These are phyloP conservation scores for Elymnias hypermnestra DNA, from an alignment of 1,140 invertebrate species.

Conservation along the genomic window DNA sequence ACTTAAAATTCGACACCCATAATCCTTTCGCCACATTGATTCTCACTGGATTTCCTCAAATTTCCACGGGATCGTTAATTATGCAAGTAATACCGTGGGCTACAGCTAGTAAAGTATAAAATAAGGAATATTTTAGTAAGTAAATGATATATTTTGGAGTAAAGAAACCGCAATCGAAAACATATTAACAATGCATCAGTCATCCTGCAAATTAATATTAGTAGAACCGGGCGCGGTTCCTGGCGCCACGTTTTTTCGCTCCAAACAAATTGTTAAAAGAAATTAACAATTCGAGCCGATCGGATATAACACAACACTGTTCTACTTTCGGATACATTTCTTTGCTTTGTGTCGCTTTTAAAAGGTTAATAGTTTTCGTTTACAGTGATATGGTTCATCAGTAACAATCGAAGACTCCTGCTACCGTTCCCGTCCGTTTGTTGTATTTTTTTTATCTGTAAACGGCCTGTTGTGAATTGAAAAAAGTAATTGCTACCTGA, in stretches of 20 bases:
- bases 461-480: slow-evolving; percentile 32
- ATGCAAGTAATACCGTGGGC: no score
- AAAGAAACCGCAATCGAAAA: slow-evolving; percentile 2
- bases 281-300: slow-evolving; percentile 18
- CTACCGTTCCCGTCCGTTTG: slow-evolving; percentile 52
- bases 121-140: no score
- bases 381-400: slow-evolving; percentile 55
- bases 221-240: slow-evolving; percentile 19
- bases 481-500: slow-evolving; percentile 57
- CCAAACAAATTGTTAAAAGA: slow-evolving; percentile 16
- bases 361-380: slow-evolving; percentile 66
- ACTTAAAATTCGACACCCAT: no score
- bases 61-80: no score
- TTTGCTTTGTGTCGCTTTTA: slow-evolving; percentile 39
- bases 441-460: slow-evolving; percentile 32
- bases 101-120: no score
- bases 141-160: no score
- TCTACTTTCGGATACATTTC: slow-evolving; percentile 32
- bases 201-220: slow-evolving; percentile 33
- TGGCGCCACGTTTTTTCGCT: slow-evolving; percentile 29
- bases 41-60: no score
- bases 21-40: no score
- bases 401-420: slow-evolving; percentile 55
- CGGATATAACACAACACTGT: slow-evolving; percentile 11
- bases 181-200: slow-evolving; percentile 25